Percentiles rank a stretch among this genome's conserved stretches.
Conservation (phyloP, 2,888 invertebrate species). For the Orthosia incerta region DNA sequence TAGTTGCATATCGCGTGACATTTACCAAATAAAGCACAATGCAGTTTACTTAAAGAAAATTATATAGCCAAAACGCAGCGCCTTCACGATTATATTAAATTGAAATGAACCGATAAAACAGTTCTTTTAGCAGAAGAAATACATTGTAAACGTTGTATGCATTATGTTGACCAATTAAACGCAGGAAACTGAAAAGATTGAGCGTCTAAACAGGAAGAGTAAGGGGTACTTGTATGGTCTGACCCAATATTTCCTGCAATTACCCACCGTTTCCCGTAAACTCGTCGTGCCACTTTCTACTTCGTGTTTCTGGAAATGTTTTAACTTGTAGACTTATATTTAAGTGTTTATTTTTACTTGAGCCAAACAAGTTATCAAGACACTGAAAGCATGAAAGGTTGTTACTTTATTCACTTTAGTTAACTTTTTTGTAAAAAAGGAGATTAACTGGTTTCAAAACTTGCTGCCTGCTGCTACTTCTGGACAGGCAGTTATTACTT, state of each 20-base stretch:
- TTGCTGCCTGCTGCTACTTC: constrained; percentile 28
- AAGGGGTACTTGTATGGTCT: constrained; percentile 55
- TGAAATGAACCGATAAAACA: constrained; percentile 35
- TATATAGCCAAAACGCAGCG: constrained; percentile 30
- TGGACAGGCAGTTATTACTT: constrained; percentile 26
- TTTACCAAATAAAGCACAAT: constrained; percentile 39
- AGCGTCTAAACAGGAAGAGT: constrained; percentile 63
- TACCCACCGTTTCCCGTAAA: constrained; percentile 73
- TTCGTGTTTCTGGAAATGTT: constrained; percentile 67
- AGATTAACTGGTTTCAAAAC: constrained; percentile 38
- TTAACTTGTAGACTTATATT: constrained; percentile 54
- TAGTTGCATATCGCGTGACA: constrained; percentile 12
- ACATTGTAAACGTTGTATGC: constrained; percentile 58
- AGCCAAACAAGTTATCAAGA: constrained; percentile 39
- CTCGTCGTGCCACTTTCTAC: constrained; percentile 78
- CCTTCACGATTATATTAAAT: constrained; percentile 24
- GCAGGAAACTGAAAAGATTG: constrained; percentile 62
- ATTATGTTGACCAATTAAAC: constrained; percentile 57
- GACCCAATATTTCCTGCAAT: constrained; percentile 77
- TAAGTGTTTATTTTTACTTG: constrained; percentile 39
- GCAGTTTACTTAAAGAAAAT: constrained; percentile 28
- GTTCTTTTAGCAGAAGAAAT: constrained; percentile 45
- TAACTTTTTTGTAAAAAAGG: constrained; percentile 42
- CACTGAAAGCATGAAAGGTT: constrained; percentile 32
- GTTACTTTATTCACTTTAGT: constrained; percentile 38